phyloP scores from a whole-genome alignment of 1,140 invertebrate genomes.

The silkworm (Bombyx mori) region DNA sequence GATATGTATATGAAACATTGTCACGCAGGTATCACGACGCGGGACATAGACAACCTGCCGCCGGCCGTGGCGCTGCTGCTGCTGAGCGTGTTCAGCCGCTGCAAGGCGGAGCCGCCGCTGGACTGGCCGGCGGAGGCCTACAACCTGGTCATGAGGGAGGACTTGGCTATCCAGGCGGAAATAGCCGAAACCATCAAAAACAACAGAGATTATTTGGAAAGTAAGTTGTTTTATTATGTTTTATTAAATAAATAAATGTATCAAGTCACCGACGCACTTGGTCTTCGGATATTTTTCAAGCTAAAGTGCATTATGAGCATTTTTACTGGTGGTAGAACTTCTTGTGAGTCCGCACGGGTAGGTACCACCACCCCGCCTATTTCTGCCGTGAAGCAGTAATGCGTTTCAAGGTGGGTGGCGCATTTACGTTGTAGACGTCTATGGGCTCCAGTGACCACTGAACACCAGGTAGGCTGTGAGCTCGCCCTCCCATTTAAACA shows the following conservation, averaged over 20 bases:
- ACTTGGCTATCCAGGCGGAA: constrained; percentile 77
- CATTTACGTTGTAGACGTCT: too few relatives aligned
- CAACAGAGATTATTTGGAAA: constrained; percentile 44
- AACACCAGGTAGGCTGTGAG: too few relatives aligned
- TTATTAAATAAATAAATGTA: too few relatives aligned
- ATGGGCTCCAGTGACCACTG: too few relatives aligned
- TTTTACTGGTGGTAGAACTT: too few relatives aligned
- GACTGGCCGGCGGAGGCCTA: constrained; percentile 85
- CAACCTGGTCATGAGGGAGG: constrained; percentile 84
- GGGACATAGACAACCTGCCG: constrained; percentile 83
- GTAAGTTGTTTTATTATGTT: constrained; percentile 25
- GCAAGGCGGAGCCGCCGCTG: constrained; percentile 81
- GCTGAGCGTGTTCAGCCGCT: constrained; percentile 81
- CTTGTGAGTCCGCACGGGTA: too few relatives aligned
- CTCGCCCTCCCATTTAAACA: too few relatives aligned
- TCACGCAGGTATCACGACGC: constrained; percentile 74
- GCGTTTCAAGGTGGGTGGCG: too few relatives aligned
- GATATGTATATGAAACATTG: too few relatives aligned
- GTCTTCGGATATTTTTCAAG: not conserved
- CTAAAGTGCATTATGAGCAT: not conserved
- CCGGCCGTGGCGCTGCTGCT: constrained; percentile 82
- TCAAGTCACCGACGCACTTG: not conserved
- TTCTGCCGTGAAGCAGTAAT: too few relatives aligned
- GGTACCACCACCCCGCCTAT: too few relatives aligned
- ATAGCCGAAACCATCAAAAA: constrained; percentile 28